These are phyloP conservation scores for Diplazon laetatorius DNA, from an alignment of 2,888 invertebrate genomes.

Conservation along the genomic window DNA sequence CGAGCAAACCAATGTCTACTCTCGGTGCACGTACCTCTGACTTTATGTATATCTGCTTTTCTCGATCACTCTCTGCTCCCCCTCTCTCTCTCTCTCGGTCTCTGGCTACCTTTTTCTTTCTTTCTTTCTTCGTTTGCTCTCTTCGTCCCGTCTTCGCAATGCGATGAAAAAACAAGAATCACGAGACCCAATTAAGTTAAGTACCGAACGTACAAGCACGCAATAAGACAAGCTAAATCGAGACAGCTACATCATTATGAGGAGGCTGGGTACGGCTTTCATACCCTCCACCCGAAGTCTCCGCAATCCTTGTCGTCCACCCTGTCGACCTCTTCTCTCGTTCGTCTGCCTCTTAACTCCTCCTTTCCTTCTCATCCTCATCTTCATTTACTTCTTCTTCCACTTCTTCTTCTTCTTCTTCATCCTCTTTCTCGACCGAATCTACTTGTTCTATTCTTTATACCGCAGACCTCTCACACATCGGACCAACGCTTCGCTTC, in stretches of 20 bases:
- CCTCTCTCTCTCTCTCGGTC: not conserved
- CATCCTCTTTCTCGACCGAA: not conserved
- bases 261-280: conserved; percentile 63
- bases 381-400: conserved; percentile 26
- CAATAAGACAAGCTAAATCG: conserved; percentile 72
- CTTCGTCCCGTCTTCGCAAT: conserved; percentile 55
- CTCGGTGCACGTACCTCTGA: not conserved
- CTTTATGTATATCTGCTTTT: not conserved
- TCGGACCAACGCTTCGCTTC: conserved; percentile 39
- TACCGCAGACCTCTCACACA: conserved; percentile 38
- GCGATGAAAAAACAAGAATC: conserved; percentile 69
- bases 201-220: conserved; percentile 68
- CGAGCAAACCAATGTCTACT: not conserved
- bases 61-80: not conserved
- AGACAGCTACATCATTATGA: conserved; percentile 75
- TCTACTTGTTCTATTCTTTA: conserved; percentile 19
- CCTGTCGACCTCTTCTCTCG: conserved; percentile 49
- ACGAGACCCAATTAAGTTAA: conserved; percentile 67
- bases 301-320: conserved; percentile 40
- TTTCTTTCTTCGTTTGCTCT: not conserved
- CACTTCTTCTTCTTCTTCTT: conserved; percentile 11
- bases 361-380: conserved; percentile 21
- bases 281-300: conserved; percentile 25
- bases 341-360: too few species aligned
- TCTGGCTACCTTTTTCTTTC: not conserved